Evolutionary conservation across 2,113 vertebrate species (phyloP), one percentile per base, ranked within the genome.

Genomic region (Urocolius indicus): DNA sequence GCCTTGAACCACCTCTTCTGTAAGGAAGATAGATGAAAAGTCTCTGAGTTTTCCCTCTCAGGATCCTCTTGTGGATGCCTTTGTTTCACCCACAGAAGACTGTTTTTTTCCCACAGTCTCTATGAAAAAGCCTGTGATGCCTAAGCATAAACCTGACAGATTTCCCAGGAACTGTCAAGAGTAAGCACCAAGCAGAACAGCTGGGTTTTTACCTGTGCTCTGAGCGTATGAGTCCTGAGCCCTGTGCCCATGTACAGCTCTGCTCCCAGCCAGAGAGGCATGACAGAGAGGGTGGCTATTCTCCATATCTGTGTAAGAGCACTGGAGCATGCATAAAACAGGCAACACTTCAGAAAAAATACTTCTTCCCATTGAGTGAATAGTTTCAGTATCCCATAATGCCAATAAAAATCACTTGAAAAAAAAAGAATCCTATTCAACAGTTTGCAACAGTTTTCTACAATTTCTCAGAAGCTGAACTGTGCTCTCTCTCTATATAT

Each of bases 211-310:
- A 71, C 79, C 86, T 88, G 66, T 51, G 14, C 22, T 74, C 46
- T 49, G 61, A 51, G 57, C 30, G 30, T 71, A 48, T 0, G 3
- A 29, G 45, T 8, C 16, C 20, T 6, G 23, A 91, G 58, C 75
- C 26, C 29, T 2, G 1, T 0, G 10, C 34, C 54, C 49, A 63
- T 1, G 0, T 23, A 9, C 1, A 1, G 23, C 38, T 77, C 65
- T 84, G 51, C 38, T 62, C 36, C 52, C 54, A 30, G 21, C 16
- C 18, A 13, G 67, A 32, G 54, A 8, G 6, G 49, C 13, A 4
- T 0, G 0, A 21, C 52, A 63, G 71, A 34, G 30, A 32, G n/a
- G 10, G 26, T 6, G 11, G 32, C 29, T 77, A 23, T 41, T 23
- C 34, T 20, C 46, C 15, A 5, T 23, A 15, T 3, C 41, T 26